A percentile compares a stretch with the other conserved stretches of the same genome.
phyloP scores from a whole-genome alignment of 2,888 invertebrate genomes.

The Holacanthella duospinosa region DNA sequence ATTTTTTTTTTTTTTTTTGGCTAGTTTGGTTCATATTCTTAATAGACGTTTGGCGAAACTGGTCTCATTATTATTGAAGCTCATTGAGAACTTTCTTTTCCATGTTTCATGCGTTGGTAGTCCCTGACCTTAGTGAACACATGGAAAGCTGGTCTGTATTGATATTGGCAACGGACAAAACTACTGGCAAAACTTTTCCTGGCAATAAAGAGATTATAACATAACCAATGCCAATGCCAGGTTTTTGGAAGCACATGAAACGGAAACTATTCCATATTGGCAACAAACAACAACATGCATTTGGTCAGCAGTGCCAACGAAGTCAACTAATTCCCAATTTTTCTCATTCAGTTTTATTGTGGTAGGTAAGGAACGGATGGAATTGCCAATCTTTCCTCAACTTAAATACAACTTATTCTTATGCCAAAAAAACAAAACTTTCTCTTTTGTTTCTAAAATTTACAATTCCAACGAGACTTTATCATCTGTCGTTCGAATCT shows the following conservation, averaged over 20 bases:
- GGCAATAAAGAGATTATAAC: not conserved
- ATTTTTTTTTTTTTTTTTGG: too few relatives aligned
- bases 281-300: not conserved
- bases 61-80: not conserved
- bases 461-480: too few relatives aligned
- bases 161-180: not conserved
- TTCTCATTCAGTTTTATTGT: constrained; percentile 7
- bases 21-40: too few relatives aligned
- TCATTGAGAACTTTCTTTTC: not conserved
- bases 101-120: not conserved
- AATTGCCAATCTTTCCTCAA: constrained; percentile 14
- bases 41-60: too few relatives aligned
- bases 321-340: not conserved
- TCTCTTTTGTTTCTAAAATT: too few relatives aligned
- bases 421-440: not conserved
- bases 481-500: too few relatives aligned
- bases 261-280: too few relatives aligned
- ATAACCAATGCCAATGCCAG: not conserved
- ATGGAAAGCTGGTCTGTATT: too few relatives aligned
- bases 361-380: constrained; percentile 2
- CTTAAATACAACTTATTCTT: not conserved
- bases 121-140: not conserved
- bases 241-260: not conserved
- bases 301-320: constrained; percentile 6
- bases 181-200: not conserved